Percentiles rank a stretch among this genome's conserved stretches.
Evolutionary conservation across 2,797 vertebrate genomes (phyloP).

Genomic region (Mycteria americana): DNA sequence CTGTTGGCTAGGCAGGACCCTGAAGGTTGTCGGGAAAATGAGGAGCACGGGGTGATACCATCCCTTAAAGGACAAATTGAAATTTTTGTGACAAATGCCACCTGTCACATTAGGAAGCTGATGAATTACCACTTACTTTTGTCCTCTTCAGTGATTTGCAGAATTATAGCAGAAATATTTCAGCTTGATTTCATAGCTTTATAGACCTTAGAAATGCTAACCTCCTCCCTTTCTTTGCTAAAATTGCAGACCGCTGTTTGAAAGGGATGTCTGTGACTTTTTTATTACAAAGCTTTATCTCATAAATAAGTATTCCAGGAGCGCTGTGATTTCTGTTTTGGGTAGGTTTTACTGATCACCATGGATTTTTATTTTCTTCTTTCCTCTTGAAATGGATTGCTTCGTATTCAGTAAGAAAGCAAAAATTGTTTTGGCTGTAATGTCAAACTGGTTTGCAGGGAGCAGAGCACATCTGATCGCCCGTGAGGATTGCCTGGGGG

Average conservation of each 20-base stretch:
- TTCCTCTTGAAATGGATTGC: background rate
- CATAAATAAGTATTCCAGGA: background rate
- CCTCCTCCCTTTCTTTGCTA: background rate
- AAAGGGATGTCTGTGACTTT: background rate
- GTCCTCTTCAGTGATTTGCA: constrained; percentile 6
- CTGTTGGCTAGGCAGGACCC: background rate
- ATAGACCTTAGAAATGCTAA: background rate
- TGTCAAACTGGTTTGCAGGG: background rate
- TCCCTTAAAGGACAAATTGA: background rate
- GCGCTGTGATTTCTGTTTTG: background rate
- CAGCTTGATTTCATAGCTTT: constrained; percentile 2
- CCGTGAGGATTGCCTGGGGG: constrained; percentile 13
- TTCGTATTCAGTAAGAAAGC: constrained; percentile 5
- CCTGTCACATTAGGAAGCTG: constrained; percentile 12
- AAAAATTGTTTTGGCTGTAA: constrained; percentile 27
- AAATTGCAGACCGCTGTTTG: background rate
- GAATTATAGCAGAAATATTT: constrained; percentile 15
- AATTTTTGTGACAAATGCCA: constrained; percentile 16
- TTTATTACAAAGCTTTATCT: background rate
- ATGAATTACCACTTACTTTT: constrained; percentile 45
- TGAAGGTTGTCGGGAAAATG: background rate
- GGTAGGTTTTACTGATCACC: background rate
- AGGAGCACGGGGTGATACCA: background rate
- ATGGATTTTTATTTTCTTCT: background rate
- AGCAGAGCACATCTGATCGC: constrained; percentile 28